phyloP scores from a whole-genome alignment of 2,888 invertebrate genomes.

The Stratiomys singularior region DNA sequence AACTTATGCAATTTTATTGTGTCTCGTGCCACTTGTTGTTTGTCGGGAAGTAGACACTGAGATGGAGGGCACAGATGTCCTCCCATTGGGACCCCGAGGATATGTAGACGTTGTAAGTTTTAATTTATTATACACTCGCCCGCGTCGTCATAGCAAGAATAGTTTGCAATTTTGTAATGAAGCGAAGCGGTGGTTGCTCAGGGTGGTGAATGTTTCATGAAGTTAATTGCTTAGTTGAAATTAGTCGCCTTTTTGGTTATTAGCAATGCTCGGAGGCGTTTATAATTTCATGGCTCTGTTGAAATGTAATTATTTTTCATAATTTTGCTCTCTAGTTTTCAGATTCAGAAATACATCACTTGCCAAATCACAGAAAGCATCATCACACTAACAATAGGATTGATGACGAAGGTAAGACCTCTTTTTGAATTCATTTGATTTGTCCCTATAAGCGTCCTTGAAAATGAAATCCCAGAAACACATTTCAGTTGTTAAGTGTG shows the following conservation, averaged over 20 bases:
- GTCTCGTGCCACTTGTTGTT: conserved; percentile 33
- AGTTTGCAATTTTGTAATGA: neutral
- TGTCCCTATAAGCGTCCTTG: neutral
- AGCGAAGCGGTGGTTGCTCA: neutral
- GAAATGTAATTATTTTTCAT: too few species aligned
- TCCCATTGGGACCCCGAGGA: neutral
- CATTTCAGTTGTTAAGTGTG: neutral
- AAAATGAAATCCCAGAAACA: neutral
- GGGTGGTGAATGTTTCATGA: neutral
- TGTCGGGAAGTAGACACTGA: conserved; percentile 1
- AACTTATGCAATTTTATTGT: conserved; percentile 47
- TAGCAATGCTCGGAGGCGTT: too few species aligned
- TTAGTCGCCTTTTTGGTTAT: neutral
- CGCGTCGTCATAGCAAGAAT: too few species aligned
- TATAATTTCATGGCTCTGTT: too few species aligned
- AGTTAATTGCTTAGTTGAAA: neutral
- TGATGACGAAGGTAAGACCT: conserved; percentile 20
- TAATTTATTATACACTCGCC: neutral
- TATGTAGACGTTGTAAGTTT: conserved; percentile 19
- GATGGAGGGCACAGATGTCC: neutral
- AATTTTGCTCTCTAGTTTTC: conserved; percentile 17
- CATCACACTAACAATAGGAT: conserved; percentile 4
- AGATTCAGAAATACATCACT: conserved; percentile 13
- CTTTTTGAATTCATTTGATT: neutral
- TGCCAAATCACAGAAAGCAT: conserved; percentile 8